Percentiles rank a stretch among this genome's conserved stretches.
These are phyloP conservation scores for Tinea trinotella DNA, from an alignment of 2,888 invertebrate genomes.

Conservation along the genomic window DNA sequence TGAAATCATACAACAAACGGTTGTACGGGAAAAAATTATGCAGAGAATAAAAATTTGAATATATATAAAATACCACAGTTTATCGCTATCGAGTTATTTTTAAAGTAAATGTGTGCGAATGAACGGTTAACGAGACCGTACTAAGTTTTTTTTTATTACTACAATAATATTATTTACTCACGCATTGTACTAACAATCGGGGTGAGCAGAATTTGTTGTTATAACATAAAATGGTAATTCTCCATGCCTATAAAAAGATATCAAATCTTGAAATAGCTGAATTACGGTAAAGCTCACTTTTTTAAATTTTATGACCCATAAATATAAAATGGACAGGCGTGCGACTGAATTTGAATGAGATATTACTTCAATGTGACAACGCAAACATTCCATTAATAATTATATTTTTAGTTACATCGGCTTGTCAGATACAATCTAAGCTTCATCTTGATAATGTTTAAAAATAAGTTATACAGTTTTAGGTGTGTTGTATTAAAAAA, in stretches of 20 bases:
- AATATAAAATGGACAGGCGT: background rate
- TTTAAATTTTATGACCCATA: background rate
- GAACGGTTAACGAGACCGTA: background rate
- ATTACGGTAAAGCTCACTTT: background rate
- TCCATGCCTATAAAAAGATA: too few relatives aligned
- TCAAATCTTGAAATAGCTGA: too few relatives aligned
- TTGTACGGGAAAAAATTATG: background rate
- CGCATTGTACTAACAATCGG: too few relatives aligned
- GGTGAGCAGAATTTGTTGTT: too few relatives aligned
- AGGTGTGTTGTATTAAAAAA: background rate
- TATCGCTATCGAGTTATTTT: background rate
- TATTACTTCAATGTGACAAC: background rate
- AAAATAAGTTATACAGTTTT: background rate
- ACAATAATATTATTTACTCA: too few relatives aligned
- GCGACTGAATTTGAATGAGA: background rate
- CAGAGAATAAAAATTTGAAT: background rate
- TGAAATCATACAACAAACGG: background rate
- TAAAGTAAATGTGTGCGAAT: constrained; percentile 8
- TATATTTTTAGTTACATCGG: background rate
- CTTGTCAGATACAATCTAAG: background rate
- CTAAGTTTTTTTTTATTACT: constrained; percentile 1
- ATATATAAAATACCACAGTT: background rate
- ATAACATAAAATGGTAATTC: too few relatives aligned
- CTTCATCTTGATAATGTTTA: background rate
- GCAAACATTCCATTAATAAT: background rate